Evolutionary conservation across 2,888 invertebrate species (phyloP).

Genomic region (Rhogogaster chlorosoma): DNA sequence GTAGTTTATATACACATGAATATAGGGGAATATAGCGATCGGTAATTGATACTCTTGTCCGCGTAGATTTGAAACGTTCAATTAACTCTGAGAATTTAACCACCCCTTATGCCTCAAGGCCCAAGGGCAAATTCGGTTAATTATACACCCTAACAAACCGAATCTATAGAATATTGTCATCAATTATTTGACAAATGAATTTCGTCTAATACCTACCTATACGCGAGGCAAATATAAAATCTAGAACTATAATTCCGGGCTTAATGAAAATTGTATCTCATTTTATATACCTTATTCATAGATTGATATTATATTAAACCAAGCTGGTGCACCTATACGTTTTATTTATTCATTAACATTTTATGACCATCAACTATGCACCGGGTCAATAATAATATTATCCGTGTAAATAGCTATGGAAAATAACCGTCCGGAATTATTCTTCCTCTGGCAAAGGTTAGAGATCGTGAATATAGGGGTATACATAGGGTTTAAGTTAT

Average conservation of each 20-base stretch:
- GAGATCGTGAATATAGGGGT: not conserved
- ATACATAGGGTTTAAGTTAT: not conserved
- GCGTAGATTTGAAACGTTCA: conserved; percentile 12
- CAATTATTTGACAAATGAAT: not conserved
- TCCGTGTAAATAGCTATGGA: not conserved
- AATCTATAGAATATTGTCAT: not conserved
- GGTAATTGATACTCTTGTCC: not conserved
- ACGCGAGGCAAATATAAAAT: not conserved
- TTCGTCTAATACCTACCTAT: not conserved
- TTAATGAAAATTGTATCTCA: not conserved
- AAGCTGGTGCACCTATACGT: not conserved
- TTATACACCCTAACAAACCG: not conserved
- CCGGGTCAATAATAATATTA: conserved; percentile 11
- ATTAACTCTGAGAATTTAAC: conserved; percentile 1
- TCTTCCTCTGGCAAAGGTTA: not conserved
- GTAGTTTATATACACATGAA: not conserved
- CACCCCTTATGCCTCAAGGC: not conserved
- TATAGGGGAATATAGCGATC: not conserved
- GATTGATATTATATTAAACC: not conserved
- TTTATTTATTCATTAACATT: conserved; percentile 19
- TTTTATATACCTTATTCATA: not conserved
- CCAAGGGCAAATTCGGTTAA: not conserved
- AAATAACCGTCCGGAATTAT: not conserved
- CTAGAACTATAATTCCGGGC: not conserved
- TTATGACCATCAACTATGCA: not conserved